Evolutionary conservation across 2,113 vertebrate species (phyloP).

Genomic region (Dermatemys mawii): DNA sequence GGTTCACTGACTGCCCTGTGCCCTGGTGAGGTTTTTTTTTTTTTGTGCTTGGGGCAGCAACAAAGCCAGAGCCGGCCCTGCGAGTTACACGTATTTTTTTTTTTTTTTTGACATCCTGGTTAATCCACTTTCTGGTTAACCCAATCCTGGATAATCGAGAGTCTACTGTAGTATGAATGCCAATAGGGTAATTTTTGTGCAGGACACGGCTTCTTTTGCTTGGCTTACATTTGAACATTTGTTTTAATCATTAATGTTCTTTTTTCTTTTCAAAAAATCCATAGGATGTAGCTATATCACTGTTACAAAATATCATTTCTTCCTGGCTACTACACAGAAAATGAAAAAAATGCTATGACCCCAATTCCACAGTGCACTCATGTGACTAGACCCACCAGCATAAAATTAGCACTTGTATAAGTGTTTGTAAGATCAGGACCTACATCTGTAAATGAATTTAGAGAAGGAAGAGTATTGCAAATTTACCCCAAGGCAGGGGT

Average conservation of each 20-base stretch:
- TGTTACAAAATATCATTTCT: neutral
- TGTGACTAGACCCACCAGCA: slow-evolving; percentile 4
- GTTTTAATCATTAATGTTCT: neutral
- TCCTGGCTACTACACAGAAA: slow-evolving; percentile 27
- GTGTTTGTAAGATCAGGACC: slow-evolving; percentile 8
- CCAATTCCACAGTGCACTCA: slow-evolving; percentile 17
- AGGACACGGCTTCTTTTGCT: neutral
- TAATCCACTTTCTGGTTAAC: no score
- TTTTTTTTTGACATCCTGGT: no score
- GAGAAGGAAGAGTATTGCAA: slow-evolving; percentile 7
- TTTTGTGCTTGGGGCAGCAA: no score
- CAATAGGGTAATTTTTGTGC: slow-evolving; percentile 23
- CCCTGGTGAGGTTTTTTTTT: no score
- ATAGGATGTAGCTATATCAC: neutral
- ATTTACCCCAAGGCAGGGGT: slow-evolving; percentile 16
- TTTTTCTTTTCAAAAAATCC: neutral
- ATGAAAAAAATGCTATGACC: neutral
- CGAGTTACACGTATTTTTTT: no score
- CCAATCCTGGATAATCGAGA: no score
- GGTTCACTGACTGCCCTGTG: no score
- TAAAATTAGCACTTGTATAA: neutral
- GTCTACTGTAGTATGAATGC: slow-evolving; percentile 20
- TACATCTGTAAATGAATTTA: slow-evolving; percentile 20
- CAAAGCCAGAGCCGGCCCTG: no score
- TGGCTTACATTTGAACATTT: slow-evolving; percentile 1